These are phyloP conservation scores for Oxystoma pomonae DNA, from an alignment of 2,888 invertebrate genomes.

Conservation along the genomic window DNA sequence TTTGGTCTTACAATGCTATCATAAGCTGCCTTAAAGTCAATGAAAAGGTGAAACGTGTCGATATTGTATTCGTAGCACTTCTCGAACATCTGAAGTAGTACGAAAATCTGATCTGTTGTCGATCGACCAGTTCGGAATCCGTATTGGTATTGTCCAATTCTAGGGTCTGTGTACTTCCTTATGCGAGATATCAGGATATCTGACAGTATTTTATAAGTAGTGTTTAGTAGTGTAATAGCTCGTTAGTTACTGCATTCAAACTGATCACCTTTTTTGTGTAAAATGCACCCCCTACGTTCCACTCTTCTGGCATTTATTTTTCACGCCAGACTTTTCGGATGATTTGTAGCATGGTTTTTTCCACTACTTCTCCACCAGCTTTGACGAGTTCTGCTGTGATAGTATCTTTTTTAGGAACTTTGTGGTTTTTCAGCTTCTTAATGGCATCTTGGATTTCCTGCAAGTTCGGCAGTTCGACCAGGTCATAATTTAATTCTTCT, in stretches of 20 bases:
- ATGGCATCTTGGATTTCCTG: conserved; percentile 1
- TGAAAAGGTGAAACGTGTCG: too few relatives aligned
- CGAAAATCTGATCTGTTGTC: not conserved
- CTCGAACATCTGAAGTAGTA: conserved; percentile 1
- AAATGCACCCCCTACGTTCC: not conserved
- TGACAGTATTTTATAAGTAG: not conserved
- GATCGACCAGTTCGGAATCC: too few relatives aligned
- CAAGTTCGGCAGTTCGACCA: conserved; percentile 1
- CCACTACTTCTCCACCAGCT: conserved; percentile 1
- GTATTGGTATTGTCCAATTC: too few relatives aligned
- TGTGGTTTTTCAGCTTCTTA: not conserved
- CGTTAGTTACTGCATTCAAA: not conserved
- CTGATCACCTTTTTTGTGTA: conserved; percentile 7
- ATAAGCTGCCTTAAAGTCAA: too few relatives aligned
- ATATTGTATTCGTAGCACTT: too few relatives aligned
- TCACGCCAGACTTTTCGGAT: not conserved
- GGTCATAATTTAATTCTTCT: not conserved
- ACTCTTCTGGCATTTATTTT: not conserved
- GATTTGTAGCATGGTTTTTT: not conserved
- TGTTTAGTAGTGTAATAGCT: not conserved
- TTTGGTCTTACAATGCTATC: too few relatives aligned
- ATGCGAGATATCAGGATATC: not conserved
- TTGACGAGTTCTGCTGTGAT: conserved; percentile 4
- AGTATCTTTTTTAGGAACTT: not conserved
- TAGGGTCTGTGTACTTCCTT: not conserved